Percentiles rank a stretch among this genome's conserved stretches.
Conservation (phyloP, 2,888 invertebrate species). For the Plutella xylostella region DNA sequence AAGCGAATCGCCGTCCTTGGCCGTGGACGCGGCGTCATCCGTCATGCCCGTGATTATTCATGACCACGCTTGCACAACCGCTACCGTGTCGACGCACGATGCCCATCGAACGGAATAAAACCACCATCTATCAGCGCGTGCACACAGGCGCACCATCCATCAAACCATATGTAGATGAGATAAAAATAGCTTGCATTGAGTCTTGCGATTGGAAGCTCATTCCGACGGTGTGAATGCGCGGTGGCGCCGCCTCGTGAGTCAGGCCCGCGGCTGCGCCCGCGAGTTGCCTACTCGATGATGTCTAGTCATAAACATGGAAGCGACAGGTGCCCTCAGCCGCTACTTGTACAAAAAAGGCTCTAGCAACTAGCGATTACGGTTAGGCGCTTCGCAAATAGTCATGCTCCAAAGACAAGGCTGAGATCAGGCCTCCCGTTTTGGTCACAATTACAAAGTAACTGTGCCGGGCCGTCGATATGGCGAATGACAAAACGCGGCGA, state of each 20-base stretch:
- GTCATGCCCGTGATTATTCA: conserved; percentile 44
- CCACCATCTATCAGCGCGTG: neutral
- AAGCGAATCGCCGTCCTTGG: conserved; percentile 55
- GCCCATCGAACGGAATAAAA: conserved; percentile 2
- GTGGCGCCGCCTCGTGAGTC: conserved; percentile 1
- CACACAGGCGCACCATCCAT: neutral
- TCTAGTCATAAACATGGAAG: conserved; percentile 23
- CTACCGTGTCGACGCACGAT: conserved; percentile 16
- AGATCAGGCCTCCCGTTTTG: conserved; percentile 26
- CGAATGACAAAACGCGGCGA: conserved; percentile 26
- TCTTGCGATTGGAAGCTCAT: neutral
- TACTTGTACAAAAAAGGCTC: conserved; percentile 38
- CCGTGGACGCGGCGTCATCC: conserved; percentile 44
- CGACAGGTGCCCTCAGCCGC: conserved; percentile 32
- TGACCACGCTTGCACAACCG: conserved; percentile 40
- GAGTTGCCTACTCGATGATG: conserved; percentile 21
- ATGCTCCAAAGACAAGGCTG: conserved; percentile 13
- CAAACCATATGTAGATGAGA: neutral
- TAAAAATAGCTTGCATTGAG: neutral
- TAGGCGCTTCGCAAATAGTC: conserved; percentile 7
- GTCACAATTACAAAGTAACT: conserved; percentile 29
- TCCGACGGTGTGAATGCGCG: neutral
- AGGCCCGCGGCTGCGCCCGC: too few species aligned
- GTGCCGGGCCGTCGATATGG: conserved; percentile 19
- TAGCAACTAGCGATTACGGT: conserved; percentile 18